Base-by-base conservation (phyloP, 2,888 invertebrate genomes). In the Drosophila barbarae region DNA sequence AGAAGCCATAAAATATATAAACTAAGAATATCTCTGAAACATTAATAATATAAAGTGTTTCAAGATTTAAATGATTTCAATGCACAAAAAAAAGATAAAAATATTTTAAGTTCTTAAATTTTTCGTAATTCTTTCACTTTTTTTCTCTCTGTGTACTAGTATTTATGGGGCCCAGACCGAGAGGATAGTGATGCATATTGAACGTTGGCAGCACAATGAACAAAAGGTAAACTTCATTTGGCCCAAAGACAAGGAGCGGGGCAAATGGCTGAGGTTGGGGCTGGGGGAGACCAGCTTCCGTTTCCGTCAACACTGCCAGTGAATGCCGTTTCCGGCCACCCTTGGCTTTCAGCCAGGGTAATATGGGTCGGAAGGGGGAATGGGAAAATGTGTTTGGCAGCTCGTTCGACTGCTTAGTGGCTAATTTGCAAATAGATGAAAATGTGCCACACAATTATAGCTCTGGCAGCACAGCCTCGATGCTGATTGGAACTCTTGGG, bases 371-470 rank as follows among this genome's bases (percentile, higher is more conserved):
- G 46, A n/a, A 42, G 21, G 35, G 1, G 18, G 46, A 9, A 54
- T 38, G 54, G 42, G 47, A 46, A 49, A 68, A 56, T 61, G 70
- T 53, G 39, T 49, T 51, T 69, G 65, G 28, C 60, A 67, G 68
- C 42, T 61, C 53, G 67, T 83, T 83, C 60, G 67, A 58, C 66
- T 74, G 72, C 67, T 80, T 74, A 66, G 70, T 61, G 69, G 82
- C 65, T 81, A 75, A 74, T 75, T 77, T 75, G 67, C 78, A 84
- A 73, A 72, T 74, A 64, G 58, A 74, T 76, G 58, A 51, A 68
- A 65, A 66, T 74, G 56, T 38, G 58, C 23, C 58, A 58, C 58
- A 69, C 64, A 69, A 71, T 71, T 71, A 63, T 50, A 49, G 41
- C 41, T 15, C 34, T 41, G 63, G 41, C 51, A 46, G 30, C 8